Evolutionary conservation across 1,140 invertebrate genomes (phyloP).

Genomic region (Zophobas atratus): DNA sequence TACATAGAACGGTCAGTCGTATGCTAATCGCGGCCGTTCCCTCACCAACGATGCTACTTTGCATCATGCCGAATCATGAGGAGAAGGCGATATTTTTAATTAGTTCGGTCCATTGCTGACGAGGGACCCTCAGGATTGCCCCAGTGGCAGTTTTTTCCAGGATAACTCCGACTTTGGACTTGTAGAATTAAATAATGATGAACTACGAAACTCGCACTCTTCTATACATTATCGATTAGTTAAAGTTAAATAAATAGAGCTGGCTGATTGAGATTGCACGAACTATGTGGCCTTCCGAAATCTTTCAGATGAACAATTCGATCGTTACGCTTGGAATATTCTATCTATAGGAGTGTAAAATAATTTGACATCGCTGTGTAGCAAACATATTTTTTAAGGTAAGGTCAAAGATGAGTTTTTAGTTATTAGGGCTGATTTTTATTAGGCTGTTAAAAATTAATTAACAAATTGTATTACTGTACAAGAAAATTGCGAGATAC

Average conservation of each 20-base stretch:
- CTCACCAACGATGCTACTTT: conserved; percentile 30
- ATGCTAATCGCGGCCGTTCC: conserved; percentile 49
- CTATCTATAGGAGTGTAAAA: too few species aligned
- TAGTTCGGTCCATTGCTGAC: conserved; percentile 36
- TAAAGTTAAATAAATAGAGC: conserved; percentile 17
- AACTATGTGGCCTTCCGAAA: background rate
- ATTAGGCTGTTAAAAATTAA: too few species aligned
- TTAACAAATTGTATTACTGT: too few species aligned
- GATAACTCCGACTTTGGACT: conserved; percentile 29
- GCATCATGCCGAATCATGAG: conserved; percentile 31
- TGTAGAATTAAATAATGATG: conserved; percentile 36
- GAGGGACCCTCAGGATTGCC: conserved; percentile 28
- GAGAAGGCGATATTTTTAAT: conserved; percentile 40
- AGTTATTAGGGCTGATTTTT: too few species aligned
- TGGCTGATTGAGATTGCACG: background rate
- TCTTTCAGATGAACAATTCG: too few species aligned
- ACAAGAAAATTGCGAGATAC: too few species aligned
- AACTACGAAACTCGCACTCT: conserved; percentile 6
- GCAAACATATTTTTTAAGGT: too few species aligned
- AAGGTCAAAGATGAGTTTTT: too few species aligned
- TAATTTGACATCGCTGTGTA: too few species aligned
- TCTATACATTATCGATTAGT: conserved; percentile 30
- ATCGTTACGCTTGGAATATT: too few species aligned
- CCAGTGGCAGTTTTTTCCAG: conserved; percentile 20
- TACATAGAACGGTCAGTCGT: conserved; percentile 49